Percentiles rank a stretch among this genome's conserved stretches.
These are phyloP conservation scores for Clupea harengus DNA, from an alignment of 2,113 vertebrate species.

Conservation along the genomic window DNA sequence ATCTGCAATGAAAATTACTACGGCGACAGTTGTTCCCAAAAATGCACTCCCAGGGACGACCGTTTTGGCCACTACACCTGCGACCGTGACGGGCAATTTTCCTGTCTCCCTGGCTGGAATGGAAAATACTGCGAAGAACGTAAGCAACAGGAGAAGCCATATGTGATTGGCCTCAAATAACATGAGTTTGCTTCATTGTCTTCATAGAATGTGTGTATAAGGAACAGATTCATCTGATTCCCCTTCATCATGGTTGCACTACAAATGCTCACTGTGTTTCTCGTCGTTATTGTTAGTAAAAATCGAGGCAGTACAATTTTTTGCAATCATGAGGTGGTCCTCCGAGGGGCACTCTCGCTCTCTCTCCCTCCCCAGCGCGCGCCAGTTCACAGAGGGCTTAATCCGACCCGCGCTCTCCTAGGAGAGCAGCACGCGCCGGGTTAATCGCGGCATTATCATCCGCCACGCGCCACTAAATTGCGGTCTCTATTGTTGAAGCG, in stretches of 20 bases:
- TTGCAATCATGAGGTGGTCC: background rate
- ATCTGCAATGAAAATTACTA: constrained; percentile 97
- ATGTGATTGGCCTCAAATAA: background rate
- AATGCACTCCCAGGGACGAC: constrained; percentile 89
- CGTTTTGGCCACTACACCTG: constrained; percentile 95
- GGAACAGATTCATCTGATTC: background rate
- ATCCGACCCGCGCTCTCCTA: constrained; percentile 61
- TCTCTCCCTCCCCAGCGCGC: constrained; percentile 46
- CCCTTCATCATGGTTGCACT: background rate
- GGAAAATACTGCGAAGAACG: constrained; percentile 93
- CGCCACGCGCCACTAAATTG: constrained; percentile 74
- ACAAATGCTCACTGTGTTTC: background rate
- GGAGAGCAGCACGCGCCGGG: constrained; percentile 71
- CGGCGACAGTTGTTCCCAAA: constrained; percentile 91
- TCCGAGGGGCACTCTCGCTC: constrained; percentile 4
- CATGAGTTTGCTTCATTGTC: constrained; percentile 33
- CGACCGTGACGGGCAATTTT: constrained; percentile 80
- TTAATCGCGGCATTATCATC: constrained; percentile 78
- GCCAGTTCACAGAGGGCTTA: constrained; percentile 59
- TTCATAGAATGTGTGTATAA: background rate
- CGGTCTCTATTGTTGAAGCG: constrained; percentile 68
- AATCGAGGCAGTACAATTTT: background rate
- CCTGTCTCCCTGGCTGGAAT: constrained; percentile 91
- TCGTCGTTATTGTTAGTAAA: background rate
- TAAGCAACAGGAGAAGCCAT: constrained; percentile 73